Percentiles rank a stretch among this genome's conserved stretches.
phyloP scores from a whole-genome alignment of 2,797 vertebrate genomes.

The Phylloscopus collybita region DNA sequence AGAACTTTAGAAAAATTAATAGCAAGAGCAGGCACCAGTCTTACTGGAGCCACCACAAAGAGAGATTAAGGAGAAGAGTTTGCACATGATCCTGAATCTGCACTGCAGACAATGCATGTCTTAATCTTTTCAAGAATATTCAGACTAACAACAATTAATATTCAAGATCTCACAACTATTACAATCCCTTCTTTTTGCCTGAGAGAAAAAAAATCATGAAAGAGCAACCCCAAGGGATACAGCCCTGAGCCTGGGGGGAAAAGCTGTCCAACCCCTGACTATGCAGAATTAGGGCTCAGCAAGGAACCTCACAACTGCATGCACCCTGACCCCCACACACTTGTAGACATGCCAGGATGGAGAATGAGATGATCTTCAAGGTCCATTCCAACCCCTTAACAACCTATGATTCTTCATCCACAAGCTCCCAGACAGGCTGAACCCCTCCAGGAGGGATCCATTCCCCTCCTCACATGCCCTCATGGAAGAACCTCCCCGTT shows the following conservation, averaged over 20 bases:
- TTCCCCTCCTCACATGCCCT: neutral
- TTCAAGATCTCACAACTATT: neutral
- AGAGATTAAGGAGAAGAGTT: neutral
- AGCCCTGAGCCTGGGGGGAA: neutral
- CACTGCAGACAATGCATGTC: neutral
- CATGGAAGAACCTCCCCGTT: neutral
- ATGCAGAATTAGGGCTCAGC: neutral
- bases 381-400: neutral
- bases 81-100: neutral
- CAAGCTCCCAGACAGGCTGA: neutral
- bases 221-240: neutral
- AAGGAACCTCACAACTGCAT: neutral
- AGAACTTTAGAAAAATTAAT: slow-evolving; percentile 42
- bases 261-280: neutral
- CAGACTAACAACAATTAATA: slow-evolving; percentile 26
- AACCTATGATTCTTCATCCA: neutral
- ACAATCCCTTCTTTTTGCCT: neutral
- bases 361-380: neutral
- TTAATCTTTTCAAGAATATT: neutral
- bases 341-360: neutral
- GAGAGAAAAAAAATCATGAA: neutral
- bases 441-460: neutral
- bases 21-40: neutral
- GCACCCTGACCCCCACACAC: neutral
- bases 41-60: slow-evolving; percentile 5